Percentiles rank a stretch among this genome's conserved stretches.
Evolutionary conservation across 2,113 vertebrate genomes (phyloP).

Genomic region (Calyptomena viridis): DNA sequence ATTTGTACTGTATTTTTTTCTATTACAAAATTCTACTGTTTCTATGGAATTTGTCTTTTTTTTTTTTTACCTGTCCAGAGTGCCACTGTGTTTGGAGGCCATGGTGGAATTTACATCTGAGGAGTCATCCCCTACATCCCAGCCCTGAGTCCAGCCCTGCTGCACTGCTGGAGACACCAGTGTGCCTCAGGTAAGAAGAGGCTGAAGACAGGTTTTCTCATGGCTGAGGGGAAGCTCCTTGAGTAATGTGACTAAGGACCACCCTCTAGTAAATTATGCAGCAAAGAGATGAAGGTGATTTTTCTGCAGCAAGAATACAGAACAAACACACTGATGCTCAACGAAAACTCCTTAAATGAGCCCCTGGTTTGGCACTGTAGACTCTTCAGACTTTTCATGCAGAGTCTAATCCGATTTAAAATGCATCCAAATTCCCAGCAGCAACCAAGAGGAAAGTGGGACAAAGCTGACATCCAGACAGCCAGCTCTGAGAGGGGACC

Average conservation of each 20-base stretch:
- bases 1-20: neutral
- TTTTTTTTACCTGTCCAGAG: neutral
- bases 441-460: neutral
- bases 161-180: neutral
- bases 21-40: neutral
- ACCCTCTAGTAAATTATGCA: neutral
- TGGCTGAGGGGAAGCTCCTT: too few relatives aligned
- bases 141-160: neutral
- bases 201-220: neutral
- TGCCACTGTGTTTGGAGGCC: neutral
- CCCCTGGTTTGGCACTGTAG: neutral
- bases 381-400: neutral
- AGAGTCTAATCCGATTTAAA: neutral
- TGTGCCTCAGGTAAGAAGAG: neutral
- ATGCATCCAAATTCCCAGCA: conserved; percentile 22
- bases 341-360: rapidly evolving
- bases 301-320: neutral
- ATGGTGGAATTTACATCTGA: too few relatives aligned
- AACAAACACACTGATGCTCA: neutral
- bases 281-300: neutral
- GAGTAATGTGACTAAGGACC: neutral
- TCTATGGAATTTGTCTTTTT: neutral
- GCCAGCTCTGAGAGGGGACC: neutral
- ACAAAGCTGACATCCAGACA: neutral
- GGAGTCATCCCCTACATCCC: neutral